A percentile compares a stretch with the other conserved stretches of the same genome.
These are phyloP conservation scores for Andrena marginata DNA, from an alignment of 2,888 invertebrate species.

Conservation along the genomic window DNA sequence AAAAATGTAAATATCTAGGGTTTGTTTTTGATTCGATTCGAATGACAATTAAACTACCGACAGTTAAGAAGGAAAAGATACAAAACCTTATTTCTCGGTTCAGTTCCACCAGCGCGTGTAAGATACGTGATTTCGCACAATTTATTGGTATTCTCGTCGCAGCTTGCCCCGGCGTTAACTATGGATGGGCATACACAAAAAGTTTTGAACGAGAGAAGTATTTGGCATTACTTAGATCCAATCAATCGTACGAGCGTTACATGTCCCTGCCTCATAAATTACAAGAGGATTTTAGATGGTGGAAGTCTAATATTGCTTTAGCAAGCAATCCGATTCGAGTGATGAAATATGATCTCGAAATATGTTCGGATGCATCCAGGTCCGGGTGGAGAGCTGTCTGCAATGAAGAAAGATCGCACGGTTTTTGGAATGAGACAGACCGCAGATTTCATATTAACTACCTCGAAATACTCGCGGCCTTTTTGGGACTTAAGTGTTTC, in stretches of 20 bases:
- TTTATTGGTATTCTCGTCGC: slow-evolving; percentile 1
- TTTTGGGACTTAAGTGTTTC: slow-evolving; percentile 26
- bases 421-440: slow-evolving; percentile 24
- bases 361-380: slow-evolving; percentile 26
- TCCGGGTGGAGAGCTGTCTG: slow-evolving; percentile 28
- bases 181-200: slow-evolving; percentile 9
- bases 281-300: slow-evolving; percentile 1
- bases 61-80: neutral
- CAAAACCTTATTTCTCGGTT: neutral
- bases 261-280: neutral
- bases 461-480: slow-evolving; percentile 18
- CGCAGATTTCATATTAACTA: slow-evolving; percentile 18
- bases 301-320: neutral
- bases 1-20: slow-evolving; percentile 22
- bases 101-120: neutral
- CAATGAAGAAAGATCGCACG: neutral
- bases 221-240: slow-evolving; percentile 3
- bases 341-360: slow-evolving; percentile 1
- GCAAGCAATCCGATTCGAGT: slow-evolving; percentile 3
- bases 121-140: slow-evolving; percentile 13
- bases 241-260: slow-evolving; percentile 9
- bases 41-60: neutral
- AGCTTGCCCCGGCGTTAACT: neutral
- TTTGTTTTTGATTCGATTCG: slow-evolving; percentile 1
- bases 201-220: slow-evolving; percentile 12